Evolutionary conservation across 2,113 vertebrate species (phyloP), one percentile per base, ranked within the genome.

Genomic region (Percopsis transmontana): DNA sequence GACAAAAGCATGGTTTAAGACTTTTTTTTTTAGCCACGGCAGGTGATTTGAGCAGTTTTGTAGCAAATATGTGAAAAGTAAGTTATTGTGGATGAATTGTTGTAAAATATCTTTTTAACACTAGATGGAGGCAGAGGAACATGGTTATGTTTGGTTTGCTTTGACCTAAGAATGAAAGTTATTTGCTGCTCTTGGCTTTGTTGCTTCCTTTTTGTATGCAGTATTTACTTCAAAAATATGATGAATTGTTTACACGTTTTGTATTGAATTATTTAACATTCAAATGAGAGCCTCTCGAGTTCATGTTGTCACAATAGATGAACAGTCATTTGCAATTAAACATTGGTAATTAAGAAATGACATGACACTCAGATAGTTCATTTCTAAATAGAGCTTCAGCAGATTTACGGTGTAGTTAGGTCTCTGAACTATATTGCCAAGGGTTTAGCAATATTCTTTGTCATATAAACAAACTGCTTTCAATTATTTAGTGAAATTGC

Each of bases 401-500:
- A 55, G 61, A 33, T 58, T 60, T 72, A 57, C 57, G 54, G n/a
- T 77, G 2, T n/a, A 23, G 10, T 47, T 15, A 23, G 42, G 50
- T 60, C 62, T 40, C 27, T 66, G 38, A 56, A 60, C 16, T 2
- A 11, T 40, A 19, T n/a, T 74, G 67, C 58, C 40, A 51, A 20
- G 53, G 77, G 47, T 50, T 24, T 45, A 40, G 38, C 63, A 61
- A 68, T 66, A 47, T 42, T 60, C 39, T 73, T 56, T 59, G 33
- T 70, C 57, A 62, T 79, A 84, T 89, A 84, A 92, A 88, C 90
- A 89, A 82, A 90, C 78, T 91, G 87, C 76, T 82, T 93, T 92
- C 88, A 87, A 91, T 94, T 89, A 94, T 86, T 89, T 82, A 38
- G 84, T 83, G 84, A 91, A 92, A 93, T 89, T 91, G 91, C 90